Evolutionary conservation across 2,113 vertebrate species (phyloP), one percentile per base, ranked within the genome.

Genomic region (Prionailurus bengalensis): DNA sequence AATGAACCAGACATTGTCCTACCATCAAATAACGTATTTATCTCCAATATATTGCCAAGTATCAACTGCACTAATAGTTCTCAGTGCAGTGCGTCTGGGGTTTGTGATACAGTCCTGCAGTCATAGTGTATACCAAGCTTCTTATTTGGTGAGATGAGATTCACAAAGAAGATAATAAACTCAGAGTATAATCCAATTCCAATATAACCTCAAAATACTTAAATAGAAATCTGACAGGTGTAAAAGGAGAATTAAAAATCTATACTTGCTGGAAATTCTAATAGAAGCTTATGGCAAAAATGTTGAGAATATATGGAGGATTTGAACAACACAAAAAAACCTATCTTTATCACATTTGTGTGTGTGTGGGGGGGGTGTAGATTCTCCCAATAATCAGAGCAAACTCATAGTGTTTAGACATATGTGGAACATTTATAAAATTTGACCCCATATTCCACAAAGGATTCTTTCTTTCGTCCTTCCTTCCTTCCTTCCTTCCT

Each of bases 181-280:
- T 2, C 55, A 33, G 7, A 42, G 33, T 17, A 81, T 76, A 93
- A 58, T 39, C 68, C 17, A 87, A 88, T 74, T 96, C 51, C 88
- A 88, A 89, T 15, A 63, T 12, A 66, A 51, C 36, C 17, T 81
- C 36, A 92, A 73, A 65, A 45, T 79, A 73, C 39, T 61, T 89
- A 89, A 65, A 81, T n/a, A 63, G 76, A 93, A 91, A 95, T 10
- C n/a, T 96, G 29, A 25, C 19, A 53, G 2, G n/a, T 95, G 78
- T 29, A 55, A 91, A 94, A 89, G 17, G 4, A 96, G 33, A 89
- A 71, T 70, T 31, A 78, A 51, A 96, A 85, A 12, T 53, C n/a
- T 81, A 14, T 4, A 76, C 17, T 76, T 36, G 3, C 36, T 51
- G 9, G 25, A 71, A 63, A 55, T 78, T 82, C 4, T 91, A 73